Evolutionary conservation across 37 sponge, comb jelly and placozoan genomes (phyloP).

Genomic region (Ephydatia muelleri): DNA sequence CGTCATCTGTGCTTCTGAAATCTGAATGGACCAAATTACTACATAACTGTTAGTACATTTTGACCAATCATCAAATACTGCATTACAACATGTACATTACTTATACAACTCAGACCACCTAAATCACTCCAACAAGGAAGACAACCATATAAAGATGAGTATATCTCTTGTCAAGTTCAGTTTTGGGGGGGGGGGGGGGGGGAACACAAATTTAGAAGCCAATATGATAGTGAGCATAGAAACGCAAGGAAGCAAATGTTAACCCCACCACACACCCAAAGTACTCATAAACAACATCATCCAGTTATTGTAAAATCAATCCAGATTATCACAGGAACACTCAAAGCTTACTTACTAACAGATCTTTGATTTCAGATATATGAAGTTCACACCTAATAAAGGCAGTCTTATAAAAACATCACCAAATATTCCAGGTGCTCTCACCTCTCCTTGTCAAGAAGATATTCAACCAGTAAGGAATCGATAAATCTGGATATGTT

Average conservation of each 20-base stretch:
- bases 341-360: conserved; percentile 33
- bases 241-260: background rate
- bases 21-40: conserved; percentile 6
- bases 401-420: background rate
- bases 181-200: background rate
- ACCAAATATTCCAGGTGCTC: background rate
- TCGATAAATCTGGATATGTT: conserved; percentile 25
- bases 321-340: too few relatives aligned
- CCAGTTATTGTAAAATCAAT: too few relatives aligned
- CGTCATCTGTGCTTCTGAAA: conserved; percentile 41
- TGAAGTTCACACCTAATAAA: conserved; percentile 9
- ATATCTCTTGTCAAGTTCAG: too few relatives aligned
- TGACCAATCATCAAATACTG: too few relatives aligned
- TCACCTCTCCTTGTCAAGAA: conserved; percentile 58
- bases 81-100: too few relatives aligned
- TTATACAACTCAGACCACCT: too few relatives aligned
- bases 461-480: conserved; percentile 60
- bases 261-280: background rate
- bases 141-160: too few relatives aligned
- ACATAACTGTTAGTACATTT: too few relatives aligned
- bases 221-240: too few relatives aligned
- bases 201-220: too few relatives aligned
- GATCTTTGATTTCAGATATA: conserved; percentile 42
- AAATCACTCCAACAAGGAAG: too few relatives aligned
- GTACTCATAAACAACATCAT: too few relatives aligned